Evolutionary conservation across 2,797 vertebrate genomes (phyloP).

Genomic region (Buphagus erythrorhynchus): DNA sequence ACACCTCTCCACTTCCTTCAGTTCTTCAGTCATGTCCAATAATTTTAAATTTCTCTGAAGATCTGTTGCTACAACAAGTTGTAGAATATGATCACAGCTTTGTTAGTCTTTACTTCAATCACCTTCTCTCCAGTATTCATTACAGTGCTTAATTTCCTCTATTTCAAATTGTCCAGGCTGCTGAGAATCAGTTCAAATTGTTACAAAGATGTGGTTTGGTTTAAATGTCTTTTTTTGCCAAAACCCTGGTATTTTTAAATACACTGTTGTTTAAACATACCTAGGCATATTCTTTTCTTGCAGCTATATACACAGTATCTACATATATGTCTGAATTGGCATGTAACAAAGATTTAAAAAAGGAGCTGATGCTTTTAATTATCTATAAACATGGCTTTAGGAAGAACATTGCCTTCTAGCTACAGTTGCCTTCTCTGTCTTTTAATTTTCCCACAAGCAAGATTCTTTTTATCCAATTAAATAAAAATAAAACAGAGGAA

Average conservation of each 20-base stretch:
- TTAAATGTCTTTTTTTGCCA: not conserved
- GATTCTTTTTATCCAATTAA: not conserved
- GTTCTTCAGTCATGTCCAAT: not conserved
- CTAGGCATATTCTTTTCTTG: not conserved
- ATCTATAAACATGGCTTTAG: not conserved
- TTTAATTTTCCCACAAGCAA: not conserved
- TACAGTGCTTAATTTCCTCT: not conserved
- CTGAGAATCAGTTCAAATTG: not conserved
- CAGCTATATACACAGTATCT: not conserved
- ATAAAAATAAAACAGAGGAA: not conserved
- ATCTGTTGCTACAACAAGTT: not conserved
- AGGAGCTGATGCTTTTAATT: not conserved
- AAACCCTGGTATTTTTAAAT: not conserved
- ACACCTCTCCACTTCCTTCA: not conserved
- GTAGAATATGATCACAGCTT: not conserved
- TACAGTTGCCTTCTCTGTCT: not conserved
- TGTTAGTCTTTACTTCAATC: not conserved
- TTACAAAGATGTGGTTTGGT: not conserved
- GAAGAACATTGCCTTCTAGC: not conserved
- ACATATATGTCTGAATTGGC: not conserved
- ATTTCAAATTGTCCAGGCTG: not conserved
- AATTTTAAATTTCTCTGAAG: not conserved
- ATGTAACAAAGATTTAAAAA: not conserved
- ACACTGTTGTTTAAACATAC: not conserved
- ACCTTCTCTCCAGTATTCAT: not conserved